Conservation (phyloP, 2,888 invertebrate species). For the Drosophila macrothrix region DNA sequence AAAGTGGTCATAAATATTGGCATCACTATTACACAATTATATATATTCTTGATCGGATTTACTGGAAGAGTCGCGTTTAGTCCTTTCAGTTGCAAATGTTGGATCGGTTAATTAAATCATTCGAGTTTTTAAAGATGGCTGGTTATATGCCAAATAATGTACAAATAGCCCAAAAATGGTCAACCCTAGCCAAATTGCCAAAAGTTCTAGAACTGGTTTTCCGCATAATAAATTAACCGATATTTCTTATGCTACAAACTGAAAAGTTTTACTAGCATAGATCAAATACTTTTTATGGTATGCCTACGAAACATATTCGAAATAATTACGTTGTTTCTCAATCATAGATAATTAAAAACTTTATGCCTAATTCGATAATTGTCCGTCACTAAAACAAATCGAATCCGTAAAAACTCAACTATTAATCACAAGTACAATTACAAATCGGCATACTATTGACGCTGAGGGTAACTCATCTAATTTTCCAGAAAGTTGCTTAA, state of each 20-base stretch:
- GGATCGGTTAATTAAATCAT: neutral
- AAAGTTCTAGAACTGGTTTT: neutral
- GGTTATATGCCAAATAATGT: neutral
- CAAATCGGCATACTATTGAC: neutral
- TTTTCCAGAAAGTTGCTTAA: neutral
- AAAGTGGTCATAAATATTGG: constrained; percentile 25
- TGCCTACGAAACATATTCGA: neutral
- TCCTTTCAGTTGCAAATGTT: neutral
- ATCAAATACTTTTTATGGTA: neutral
- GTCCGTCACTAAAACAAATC: neutral
- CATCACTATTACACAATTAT: constrained; percentile 15
- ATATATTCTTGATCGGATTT: neutral
- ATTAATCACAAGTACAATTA: neutral
- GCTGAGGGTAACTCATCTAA: too few relatives aligned
- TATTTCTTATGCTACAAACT: neutral
- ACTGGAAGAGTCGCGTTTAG: neutral
- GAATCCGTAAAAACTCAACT: neutral
- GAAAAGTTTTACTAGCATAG: neutral
- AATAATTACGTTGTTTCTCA: neutral
- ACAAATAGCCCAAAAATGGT: neutral
- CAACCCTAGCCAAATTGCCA: neutral
- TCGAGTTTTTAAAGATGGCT: neutral
- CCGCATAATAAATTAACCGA: neutral
- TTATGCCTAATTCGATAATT: neutral
- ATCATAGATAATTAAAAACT: neutral